Percentiles rank a stretch among this genome's conserved stretches.
Evolutionary conservation across 2,797 vertebrate species (phyloP).

Genomic region (Knipowitschia caucasica): DNA sequence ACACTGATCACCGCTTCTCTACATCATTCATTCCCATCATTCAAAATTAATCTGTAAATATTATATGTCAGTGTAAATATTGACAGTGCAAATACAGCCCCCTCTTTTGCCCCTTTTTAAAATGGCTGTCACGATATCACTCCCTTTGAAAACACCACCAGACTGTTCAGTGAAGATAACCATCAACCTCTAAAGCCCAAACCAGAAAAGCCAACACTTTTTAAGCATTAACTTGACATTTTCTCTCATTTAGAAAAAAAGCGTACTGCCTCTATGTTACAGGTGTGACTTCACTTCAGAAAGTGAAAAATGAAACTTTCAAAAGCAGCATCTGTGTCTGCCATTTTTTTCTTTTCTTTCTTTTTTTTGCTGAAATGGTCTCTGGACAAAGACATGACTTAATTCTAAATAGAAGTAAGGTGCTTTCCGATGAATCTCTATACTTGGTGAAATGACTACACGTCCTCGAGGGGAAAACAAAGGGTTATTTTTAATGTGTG

Average conservation of each 20-base stretch:
- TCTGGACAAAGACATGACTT: not conserved
- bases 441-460: conserved; percentile 59
- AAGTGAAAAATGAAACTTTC: conserved; percentile 64
- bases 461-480: conserved; percentile 38
- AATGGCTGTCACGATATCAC: conserved; percentile 49
- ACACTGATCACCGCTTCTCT: conserved; percentile 26
- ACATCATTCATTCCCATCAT: conserved; percentile 33
- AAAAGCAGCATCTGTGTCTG: conserved; percentile 12
- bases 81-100: conserved; percentile 70
- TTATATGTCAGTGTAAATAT: conserved; percentile 71
- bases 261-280: not conserved
- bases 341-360: conserved; percentile 41
- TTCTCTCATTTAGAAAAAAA: not conserved
- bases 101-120: conserved; percentile 44
- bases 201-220: not conserved
- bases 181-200: conserved; percentile 46
- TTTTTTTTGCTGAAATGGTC: conserved; percentile 33
- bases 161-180: conserved; percentile 44
- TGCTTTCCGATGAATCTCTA: conserved; percentile 53
- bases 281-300: conserved; percentile 17
- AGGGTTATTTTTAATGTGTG: conserved; percentile 54
- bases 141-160: conserved; percentile 47
- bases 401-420: conserved; percentile 34
- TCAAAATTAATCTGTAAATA: conserved; percentile 41
- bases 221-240: not conserved